phyloP scores from a whole-genome alignment of 2,113 vertebrate genomes.

The Barbus barbus region DNA sequence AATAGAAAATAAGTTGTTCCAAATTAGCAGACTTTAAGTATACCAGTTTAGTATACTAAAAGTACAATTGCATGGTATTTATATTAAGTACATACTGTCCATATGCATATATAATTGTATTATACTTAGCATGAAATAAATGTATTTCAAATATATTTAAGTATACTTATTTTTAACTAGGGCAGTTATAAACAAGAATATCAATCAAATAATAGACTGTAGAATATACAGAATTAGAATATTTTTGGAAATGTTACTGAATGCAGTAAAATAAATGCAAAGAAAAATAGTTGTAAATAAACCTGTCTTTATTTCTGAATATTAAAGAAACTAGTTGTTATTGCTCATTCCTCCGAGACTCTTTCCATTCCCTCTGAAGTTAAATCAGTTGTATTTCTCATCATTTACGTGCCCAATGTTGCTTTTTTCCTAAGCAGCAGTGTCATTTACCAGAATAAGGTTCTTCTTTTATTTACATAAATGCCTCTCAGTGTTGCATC shows the following conservation, averaged over 20 bases:
- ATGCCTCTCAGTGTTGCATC: conserved; percentile 24
- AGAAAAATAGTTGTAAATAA: not conserved
- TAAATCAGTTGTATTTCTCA: not conserved
- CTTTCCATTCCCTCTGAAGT: not conserved
- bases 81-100: too few relatives aligned
- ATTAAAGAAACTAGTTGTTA: not conserved
- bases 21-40: too few relatives aligned
- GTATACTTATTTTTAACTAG: too few relatives aligned
- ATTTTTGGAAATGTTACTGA: not conserved
- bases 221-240: not conserved
- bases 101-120: too few relatives aligned
- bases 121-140: too few relatives aligned
- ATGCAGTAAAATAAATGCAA: not conserved
- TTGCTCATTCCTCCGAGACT: not conserved
- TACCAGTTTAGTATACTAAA: too few relatives aligned
- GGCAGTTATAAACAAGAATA: not conserved
- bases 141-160: too few relatives aligned
- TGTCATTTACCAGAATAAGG: conserved; percentile 36
- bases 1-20: too few relatives aligned
- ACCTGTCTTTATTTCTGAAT: not conserved
- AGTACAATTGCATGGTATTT: too few relatives aligned
- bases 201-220: not conserved
- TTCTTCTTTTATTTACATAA: conserved; percentile 50
- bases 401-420: not conserved
- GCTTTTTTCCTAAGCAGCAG: conserved; percentile 21